These are phyloP conservation scores for Sminthurinus signatus DNA, from an alignment of 1,140 invertebrate genomes.

Conservation along the genomic window DNA sequence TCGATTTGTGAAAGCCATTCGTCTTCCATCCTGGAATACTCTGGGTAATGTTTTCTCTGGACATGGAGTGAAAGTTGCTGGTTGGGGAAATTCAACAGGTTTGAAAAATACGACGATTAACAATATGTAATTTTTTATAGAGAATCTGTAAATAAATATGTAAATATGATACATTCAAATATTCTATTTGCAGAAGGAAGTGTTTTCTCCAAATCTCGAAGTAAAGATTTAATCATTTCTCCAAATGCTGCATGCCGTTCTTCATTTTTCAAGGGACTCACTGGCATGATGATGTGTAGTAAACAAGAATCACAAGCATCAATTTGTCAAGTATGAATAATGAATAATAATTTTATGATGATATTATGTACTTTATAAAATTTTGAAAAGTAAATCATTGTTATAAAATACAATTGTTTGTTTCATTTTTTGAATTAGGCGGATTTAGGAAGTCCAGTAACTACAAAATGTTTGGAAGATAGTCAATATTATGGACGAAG, in stretches of 20 bases:
- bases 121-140: too few relatives aligned
- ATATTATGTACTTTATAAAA: not conserved
- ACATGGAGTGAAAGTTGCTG: not conserved
- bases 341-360: too few relatives aligned
- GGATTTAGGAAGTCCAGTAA: conserved; percentile 5
- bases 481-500: not conserved
- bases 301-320: not conserved
- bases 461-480: not conserved
- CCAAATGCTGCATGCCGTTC: not conserved
- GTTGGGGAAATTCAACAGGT: not conserved
- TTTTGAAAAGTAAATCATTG: not conserved
- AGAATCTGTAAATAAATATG: too few relatives aligned
- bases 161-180: too few relatives aligned
- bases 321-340: not conserved
- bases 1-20: not conserved
- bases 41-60: not conserved
- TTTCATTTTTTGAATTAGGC: not conserved
- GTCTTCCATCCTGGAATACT: not conserved
- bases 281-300: not conserved
- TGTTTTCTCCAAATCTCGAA: not conserved
- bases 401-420: not conserved
- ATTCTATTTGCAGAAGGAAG: not conserved
- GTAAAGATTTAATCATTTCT: not conserved
- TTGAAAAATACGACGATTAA: too few relatives aligned
- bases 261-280: not conserved